Conservation (phyloP, 2,797 vertebrate species). For the Microctenopoma steveboyesi region DNA sequence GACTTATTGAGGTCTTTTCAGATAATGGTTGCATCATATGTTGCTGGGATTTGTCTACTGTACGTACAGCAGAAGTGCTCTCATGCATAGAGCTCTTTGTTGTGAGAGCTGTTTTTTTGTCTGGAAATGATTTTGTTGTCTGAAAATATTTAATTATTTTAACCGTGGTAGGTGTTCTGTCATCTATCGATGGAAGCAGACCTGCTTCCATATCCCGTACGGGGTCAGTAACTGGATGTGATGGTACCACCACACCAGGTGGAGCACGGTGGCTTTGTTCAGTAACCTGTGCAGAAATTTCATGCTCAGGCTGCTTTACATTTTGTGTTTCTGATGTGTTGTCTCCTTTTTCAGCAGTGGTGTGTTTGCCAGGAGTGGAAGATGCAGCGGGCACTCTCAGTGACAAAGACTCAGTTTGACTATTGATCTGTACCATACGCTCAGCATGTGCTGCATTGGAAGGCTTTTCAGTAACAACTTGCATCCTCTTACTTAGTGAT, state of each 20-base stretch:
- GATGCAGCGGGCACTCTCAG: constrained; percentile 24
- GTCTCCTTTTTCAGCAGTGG: constrained; percentile 32
- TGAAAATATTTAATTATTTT: constrained; percentile 18
- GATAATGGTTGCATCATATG: constrained; percentile 4
- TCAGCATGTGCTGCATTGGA: constrained; percentile 24
- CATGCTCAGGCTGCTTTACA: constrained; percentile 17
- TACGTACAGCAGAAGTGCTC: constrained; percentile 8
- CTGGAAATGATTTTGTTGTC: constrained; percentile 18
- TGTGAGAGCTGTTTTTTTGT: constrained; percentile 34
- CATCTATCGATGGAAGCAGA: constrained; percentile 24
- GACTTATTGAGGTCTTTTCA: constrained; percentile 44
- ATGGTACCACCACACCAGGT: constrained; percentile 17
- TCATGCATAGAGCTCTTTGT: neutral
- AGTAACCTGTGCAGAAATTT: constrained; percentile 29
- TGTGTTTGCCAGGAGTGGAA: constrained; percentile 16
- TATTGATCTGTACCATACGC: constrained; percentile 12
- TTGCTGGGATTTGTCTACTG: constrained; percentile 8
- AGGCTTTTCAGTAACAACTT: constrained; percentile 34
- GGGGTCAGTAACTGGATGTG: constrained; percentile 28
- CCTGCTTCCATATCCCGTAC: neutral
- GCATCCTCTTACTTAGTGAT: constrained; percentile 15
- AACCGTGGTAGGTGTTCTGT: constrained; percentile 6
- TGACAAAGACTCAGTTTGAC: constrained; percentile 38
- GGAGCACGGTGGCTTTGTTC: constrained; percentile 39
- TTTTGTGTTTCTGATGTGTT: constrained; percentile 33